Conservation (phyloP, 2,888 invertebrate species). For the Nomada ruficornis region DNA sequence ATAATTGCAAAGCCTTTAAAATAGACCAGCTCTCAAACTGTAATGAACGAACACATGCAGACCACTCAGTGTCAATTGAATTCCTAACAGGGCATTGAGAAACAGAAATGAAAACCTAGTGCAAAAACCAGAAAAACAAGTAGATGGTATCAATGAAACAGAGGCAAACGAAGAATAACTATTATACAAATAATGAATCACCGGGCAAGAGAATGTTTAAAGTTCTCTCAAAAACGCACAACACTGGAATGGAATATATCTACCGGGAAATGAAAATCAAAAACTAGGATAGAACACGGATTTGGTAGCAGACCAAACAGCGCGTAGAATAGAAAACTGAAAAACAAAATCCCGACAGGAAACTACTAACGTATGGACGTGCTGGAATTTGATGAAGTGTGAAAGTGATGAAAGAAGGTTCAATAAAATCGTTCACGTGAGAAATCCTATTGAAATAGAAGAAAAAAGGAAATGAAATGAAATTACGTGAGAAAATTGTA, state of each 20-base stretch:
- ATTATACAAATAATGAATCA: no score
- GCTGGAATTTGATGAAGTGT: neutral
- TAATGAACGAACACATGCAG: no score
- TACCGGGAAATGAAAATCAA: neutral
- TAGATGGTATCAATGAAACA: neutral
- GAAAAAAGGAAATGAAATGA: neutral
- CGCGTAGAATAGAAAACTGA: neutral
- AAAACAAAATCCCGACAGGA: neutral
- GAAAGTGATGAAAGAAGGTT: neutral
- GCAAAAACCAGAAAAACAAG: no score
- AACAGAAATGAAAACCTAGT: no score
- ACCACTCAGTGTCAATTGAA: no score
- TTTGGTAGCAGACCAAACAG: neutral
- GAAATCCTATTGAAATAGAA: neutral
- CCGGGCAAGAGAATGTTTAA: neutral
- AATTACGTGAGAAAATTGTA: neutral
- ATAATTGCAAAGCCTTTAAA: no score
- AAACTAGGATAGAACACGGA: neutral
- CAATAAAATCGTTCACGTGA: neutral
- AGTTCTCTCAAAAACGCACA: neutral
- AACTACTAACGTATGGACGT: neutral
- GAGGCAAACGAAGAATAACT: no score
- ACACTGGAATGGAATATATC: neutral
- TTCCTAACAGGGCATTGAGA: no score
- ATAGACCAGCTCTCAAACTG: no score